A percentile compares a stretch with the other conserved stretches of the same genome.
phyloP scores from a whole-genome alignment of 2,888 invertebrate genomes.

The Anarsia innoxiella region DNA sequence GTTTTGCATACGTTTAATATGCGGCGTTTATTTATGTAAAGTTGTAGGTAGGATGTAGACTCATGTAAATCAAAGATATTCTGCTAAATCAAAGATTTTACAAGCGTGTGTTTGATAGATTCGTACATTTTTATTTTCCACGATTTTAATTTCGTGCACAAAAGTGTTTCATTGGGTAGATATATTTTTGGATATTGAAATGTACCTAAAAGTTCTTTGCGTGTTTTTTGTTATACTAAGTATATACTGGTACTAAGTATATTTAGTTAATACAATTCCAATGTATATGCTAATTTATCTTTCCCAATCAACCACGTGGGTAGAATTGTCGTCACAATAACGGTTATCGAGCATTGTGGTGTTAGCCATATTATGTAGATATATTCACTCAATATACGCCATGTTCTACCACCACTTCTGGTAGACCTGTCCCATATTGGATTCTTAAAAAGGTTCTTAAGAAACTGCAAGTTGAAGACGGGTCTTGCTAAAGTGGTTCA shows the following conservation, averaged over 20 bases:
- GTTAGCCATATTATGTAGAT: slow-evolving; percentile 47
- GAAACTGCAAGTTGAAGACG: no score
- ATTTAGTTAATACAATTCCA: slow-evolving; percentile 9
- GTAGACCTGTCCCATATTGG: slow-evolving; percentile 23
- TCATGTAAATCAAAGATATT: no score
- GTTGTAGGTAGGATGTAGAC: no score
- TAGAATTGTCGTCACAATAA: slow-evolving; percentile 46
- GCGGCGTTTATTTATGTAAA: slow-evolving; percentile 40
- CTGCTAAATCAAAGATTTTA: no score
- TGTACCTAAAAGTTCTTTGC: no score
- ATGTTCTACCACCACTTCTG: slow-evolving; percentile 27
- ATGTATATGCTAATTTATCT: slow-evolving; percentile 22
- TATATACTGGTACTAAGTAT: background rate
- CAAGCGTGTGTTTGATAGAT: no score
- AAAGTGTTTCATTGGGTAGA: no score
- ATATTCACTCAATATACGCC: slow-evolving; percentile 42
- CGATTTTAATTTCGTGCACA: no score
- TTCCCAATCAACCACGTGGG: slow-evolving; percentile 38
- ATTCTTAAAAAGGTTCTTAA: no score
- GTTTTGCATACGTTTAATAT: slow-evolving; percentile 32
- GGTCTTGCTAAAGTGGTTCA: slow-evolving; percentile 37
- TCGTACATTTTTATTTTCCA: no score
- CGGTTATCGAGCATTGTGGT: slow-evolving; percentile 48
- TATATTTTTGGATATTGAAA: slow-evolving; percentile 18
- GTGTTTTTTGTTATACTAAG: background rate